These are phyloP conservation scores for Harmothoe impar DNA, from an alignment of 2,888 invertebrate genomes.

Conservation along the genomic window DNA sequence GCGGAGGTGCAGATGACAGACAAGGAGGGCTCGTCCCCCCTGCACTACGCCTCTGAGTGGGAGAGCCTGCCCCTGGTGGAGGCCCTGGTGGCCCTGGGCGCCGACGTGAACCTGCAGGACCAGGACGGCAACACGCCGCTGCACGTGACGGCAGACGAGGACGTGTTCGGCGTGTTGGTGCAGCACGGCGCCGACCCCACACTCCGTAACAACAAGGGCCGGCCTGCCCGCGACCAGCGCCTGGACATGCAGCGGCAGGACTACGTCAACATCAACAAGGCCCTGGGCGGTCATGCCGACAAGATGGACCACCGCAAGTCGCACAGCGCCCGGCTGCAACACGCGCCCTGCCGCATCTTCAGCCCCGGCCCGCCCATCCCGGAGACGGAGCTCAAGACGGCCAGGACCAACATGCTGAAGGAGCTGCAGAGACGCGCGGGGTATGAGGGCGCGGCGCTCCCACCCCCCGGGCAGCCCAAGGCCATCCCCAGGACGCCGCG, in stretches of 20 bases:
- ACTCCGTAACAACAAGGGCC: slow-evolving; percentile 54
- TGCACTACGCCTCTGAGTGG: slow-evolving; percentile 69
- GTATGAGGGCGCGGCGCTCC: background rate
- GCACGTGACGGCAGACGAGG: slow-evolving; percentile 63
- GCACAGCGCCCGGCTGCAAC: slow-evolving; percentile 1
- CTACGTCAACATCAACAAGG: slow-evolving; percentile 57
- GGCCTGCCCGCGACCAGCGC: background rate
- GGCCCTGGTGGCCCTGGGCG: slow-evolving; percentile 64
- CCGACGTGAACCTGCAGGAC: slow-evolving; percentile 66
- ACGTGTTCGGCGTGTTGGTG: slow-evolving; percentile 37
- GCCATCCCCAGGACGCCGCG: background rate
- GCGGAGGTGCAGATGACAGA: slow-evolving; percentile 66
- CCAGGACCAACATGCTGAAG: slow-evolving; percentile 62
- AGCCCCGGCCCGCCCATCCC: slow-evolving; percentile 62
- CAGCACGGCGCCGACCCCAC: slow-evolving; percentile 45
- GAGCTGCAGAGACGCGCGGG: slow-evolving; percentile 51
- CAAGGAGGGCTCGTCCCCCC: slow-evolving; percentile 67
- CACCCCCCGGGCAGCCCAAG: background rate
- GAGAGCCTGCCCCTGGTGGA: slow-evolving; percentile 62
- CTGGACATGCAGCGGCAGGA: slow-evolving; percentile 47
- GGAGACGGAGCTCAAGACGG: slow-evolving; percentile 53
- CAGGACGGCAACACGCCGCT: slow-evolving; percentile 64
- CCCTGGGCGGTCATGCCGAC: slow-evolving; percentile 15
- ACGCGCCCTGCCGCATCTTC: slow-evolving; percentile 44
- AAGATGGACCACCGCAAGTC: background rate